Conservation (phyloP, 2,113 vertebrate genomes). For the Spea multiplicata region DNA sequence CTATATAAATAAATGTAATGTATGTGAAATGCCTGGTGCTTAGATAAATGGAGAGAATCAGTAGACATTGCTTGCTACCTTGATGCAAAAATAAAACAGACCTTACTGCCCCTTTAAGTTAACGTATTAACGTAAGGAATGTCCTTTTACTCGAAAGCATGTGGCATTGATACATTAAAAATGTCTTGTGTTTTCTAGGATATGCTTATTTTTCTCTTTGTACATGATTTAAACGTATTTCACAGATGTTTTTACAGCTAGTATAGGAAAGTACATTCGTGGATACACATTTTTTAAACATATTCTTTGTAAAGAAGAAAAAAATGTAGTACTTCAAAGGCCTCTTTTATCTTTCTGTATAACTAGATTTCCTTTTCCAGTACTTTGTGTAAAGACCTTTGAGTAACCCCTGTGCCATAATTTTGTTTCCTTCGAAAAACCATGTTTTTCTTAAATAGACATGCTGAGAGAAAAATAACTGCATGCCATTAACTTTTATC, state of each 20-base stretch:
- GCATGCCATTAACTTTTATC: constrained; percentile 33
- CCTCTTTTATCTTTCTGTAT: constrained; percentile 21
- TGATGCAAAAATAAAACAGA: too few species aligned
- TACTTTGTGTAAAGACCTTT: constrained; percentile 18
- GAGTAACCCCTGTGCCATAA: constrained; percentile 8
- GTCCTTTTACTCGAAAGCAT: too few species aligned
- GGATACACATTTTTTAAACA: background rate
- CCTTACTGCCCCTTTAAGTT: too few species aligned
- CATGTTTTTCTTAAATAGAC: constrained; percentile 21
- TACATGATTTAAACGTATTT: too few species aligned
- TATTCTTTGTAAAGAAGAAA: background rate
- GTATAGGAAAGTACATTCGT: background rate
- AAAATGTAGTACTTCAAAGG: background rate
- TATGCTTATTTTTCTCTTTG: too few species aligned
- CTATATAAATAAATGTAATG: too few species aligned
- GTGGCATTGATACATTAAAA: too few species aligned
- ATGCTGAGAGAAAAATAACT: constrained; percentile 39
- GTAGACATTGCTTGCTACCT: too few species aligned
- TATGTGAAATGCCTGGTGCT: too few species aligned
- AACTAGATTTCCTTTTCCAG: background rate
- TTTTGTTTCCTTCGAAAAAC: constrained; percentile 16
- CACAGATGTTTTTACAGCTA: background rate
- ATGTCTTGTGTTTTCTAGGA: too few species aligned
- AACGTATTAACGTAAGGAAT: too few species aligned
- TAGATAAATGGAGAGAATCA: too few species aligned